These are phyloP conservation scores for Megamerina dolium DNA, from an alignment of 2,888 invertebrate species.

Conservation along the genomic window DNA sequence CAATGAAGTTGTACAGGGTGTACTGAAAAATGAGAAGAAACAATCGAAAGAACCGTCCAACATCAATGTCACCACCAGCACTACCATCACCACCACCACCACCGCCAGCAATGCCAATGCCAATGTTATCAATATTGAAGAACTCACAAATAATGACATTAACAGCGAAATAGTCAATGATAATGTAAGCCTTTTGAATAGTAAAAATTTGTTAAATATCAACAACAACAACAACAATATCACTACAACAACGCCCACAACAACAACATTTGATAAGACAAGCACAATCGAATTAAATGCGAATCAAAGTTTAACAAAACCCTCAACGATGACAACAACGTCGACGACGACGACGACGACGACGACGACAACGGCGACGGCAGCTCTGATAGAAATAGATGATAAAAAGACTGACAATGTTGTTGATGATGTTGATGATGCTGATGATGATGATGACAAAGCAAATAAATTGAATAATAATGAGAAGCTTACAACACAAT, in stretches of 20 bases:
- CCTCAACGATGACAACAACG: constrained; percentile 1
- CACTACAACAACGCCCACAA: neutral
- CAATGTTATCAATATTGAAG: neutral
- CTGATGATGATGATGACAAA: constrained; percentile 30
- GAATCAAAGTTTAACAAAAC: no score
- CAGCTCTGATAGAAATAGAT: constrained; percentile 31
- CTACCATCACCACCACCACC: constrained; percentile 8
- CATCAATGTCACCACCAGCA: constrained; percentile 7
- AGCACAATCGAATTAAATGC: neutral
- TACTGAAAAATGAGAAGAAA: constrained; percentile 49
- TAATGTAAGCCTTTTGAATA: constrained; percentile 38
- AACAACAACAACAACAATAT: constrained; percentile 20
- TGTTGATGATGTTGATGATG: constrained; percentile 31
- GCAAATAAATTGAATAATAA: constrained; percentile 38
- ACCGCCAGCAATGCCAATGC: neutral
- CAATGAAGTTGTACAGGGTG: constrained; percentile 52
- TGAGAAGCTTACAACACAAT: constrained; percentile 18
- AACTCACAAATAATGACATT: neutral
- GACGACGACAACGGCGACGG: constrained; percentile 14
- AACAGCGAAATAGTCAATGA: constrained; percentile 24
- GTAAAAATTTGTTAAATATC: constrained; percentile 41
- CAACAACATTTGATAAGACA: neutral
- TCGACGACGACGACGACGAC: neutral
- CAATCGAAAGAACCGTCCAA: constrained; percentile 23
- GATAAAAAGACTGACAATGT: constrained; percentile 48